Evolutionary conservation across 2,113 vertebrate genomes (phyloP).

Genomic region (Corvus cornix): DNA sequence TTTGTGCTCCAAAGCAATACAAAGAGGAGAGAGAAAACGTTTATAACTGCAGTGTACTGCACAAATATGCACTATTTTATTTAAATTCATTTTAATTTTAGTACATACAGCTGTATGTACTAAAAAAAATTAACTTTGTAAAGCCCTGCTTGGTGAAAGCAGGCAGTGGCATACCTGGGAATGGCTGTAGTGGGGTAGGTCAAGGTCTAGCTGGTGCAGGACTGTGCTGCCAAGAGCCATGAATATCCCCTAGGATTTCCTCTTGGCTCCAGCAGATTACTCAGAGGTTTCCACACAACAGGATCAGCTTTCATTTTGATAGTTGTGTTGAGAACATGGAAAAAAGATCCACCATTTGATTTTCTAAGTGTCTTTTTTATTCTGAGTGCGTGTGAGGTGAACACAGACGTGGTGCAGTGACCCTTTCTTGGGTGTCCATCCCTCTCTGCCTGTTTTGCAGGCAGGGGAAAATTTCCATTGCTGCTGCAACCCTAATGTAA

Average conservation of each 20-base stretch:
- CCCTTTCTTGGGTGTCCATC: rapidly evolving
- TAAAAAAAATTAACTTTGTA: background rate
- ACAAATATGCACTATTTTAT: background rate
- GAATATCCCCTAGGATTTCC: background rate
- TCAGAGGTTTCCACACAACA: background rate
- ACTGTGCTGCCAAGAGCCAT: background rate
- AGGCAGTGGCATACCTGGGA: background rate
- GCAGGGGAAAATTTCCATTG: background rate
- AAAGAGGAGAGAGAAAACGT: background rate
- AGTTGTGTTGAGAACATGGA: background rate
- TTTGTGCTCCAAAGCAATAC: background rate
- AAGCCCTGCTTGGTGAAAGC: background rate
- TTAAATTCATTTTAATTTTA: background rate
- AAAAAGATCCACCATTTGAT: background rate
- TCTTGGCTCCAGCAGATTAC: background rate
- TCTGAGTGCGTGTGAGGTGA: background rate
- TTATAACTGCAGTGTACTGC: background rate
- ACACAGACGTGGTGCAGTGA: background rate
- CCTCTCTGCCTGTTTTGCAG: background rate
- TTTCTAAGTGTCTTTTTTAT: background rate
- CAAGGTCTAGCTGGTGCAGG: background rate
- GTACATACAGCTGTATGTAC: background rate
- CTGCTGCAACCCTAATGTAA: background rate
- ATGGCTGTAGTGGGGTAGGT: background rate
- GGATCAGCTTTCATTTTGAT: background rate